These are phyloP conservation scores for Cladopsammia gracilis DNA, from an alignment of 64 coral and sea anemone genomes.

Conservation along the genomic window DNA sequence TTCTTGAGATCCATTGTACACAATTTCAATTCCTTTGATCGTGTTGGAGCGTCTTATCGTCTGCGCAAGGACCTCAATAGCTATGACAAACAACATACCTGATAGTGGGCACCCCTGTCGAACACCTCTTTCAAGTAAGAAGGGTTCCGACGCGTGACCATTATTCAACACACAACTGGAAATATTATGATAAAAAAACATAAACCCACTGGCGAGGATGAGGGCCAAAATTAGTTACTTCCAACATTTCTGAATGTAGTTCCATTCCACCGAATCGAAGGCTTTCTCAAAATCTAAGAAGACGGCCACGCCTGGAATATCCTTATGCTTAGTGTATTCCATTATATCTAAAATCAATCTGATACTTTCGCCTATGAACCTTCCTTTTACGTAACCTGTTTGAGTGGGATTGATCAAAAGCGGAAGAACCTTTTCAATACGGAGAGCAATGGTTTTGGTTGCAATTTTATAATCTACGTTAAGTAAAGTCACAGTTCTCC, in stretches of 20 bases:
- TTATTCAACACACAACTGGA: conserved; percentile 48
- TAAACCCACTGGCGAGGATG: conserved; percentile 18
- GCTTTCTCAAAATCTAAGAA: conserved; percentile 43
- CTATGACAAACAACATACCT: conserved; percentile 41
- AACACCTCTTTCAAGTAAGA: conserved; percentile 41
- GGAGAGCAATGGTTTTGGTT: conserved; percentile 13
- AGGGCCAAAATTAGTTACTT: conserved; percentile 30
- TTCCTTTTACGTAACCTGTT: conserved; percentile 29
- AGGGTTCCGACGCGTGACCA: not conserved
- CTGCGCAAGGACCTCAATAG: conserved; percentile 21
- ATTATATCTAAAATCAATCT: conserved; percentile 28
- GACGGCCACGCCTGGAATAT: conserved; percentile 11
- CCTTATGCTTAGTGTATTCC: conserved; percentile 16
- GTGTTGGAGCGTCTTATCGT: not conserved
- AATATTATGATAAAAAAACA: conserved; percentile 38
- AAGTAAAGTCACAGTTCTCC: conserved; percentile 27
- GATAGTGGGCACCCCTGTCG: conserved; percentile 38
- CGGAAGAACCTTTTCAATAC: conserved; percentile 35
- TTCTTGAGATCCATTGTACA: conserved; percentile 1
- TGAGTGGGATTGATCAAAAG: conserved; percentile 10
- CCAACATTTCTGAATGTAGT: conserved; percentile 19
- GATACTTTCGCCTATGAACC: conserved; percentile 14
- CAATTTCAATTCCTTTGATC: conserved; percentile 32
- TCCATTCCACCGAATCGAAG: conserved; percentile 30
- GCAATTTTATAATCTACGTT: conserved; percentile 28